Percentiles rank a stretch among this genome's conserved stretches.
These are phyloP conservation scores for Nipponia nippon DNA, from an alignment of 2,113 vertebrate species.

Conservation along the genomic window DNA sequence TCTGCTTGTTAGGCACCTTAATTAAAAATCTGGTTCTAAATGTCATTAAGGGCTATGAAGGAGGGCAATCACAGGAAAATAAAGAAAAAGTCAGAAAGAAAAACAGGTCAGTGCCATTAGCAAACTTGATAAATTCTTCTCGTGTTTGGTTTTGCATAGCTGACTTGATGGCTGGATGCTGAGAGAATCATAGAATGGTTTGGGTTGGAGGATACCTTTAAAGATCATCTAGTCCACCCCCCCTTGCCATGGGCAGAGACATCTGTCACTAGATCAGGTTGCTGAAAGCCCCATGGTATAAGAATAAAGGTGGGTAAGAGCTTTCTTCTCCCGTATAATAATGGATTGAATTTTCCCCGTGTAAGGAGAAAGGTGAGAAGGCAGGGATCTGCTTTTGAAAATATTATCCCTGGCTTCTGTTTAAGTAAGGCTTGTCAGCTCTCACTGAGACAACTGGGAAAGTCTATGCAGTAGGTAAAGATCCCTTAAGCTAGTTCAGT, in stretches of 20 bases:
- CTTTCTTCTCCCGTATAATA: not conserved
- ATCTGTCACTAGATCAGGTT: not conserved
- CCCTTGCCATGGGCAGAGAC: not conserved
- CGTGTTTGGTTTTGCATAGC: not conserved
- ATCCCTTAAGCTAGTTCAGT: not conserved
- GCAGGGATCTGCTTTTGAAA: not conserved
- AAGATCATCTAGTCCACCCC: not conserved
- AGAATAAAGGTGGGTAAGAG: not conserved
- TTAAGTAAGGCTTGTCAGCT: not conserved
- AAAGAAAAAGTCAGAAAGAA: not conserved
- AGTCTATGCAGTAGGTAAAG: not conserved
- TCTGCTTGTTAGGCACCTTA: not conserved
- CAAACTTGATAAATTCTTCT: not conserved
- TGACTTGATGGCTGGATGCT: not conserved
- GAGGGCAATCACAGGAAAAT: slow-evolving; percentile 16
- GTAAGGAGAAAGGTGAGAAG: not conserved
- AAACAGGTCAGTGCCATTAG: not conserved
- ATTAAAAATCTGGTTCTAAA: slow-evolving; percentile 9
- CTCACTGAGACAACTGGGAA: not conserved
- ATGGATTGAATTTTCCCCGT: not conserved
- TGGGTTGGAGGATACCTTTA: not conserved
- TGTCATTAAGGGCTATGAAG: not conserved
- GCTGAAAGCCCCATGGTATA: not conserved
- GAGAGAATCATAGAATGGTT: not conserved
- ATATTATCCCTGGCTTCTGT: not conserved